phyloP scores from a whole-genome alignment of 2,113 vertebrate species.

The Prietella phreatophila region DNA sequence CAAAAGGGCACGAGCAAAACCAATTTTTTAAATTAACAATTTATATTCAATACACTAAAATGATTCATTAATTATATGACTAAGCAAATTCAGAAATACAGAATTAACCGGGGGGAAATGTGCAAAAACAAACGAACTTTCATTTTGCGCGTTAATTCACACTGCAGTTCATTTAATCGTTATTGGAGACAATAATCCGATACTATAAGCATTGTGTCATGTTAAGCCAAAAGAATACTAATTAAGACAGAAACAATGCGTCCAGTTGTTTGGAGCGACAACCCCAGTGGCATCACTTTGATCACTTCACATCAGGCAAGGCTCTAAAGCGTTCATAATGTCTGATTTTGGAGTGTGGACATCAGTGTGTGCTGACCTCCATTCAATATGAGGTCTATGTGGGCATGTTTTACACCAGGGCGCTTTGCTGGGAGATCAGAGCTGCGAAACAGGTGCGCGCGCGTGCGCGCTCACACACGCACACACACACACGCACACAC shows the following conservation, averaged over 20 bases:
- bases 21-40: neutral
- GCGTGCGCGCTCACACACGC: neutral
- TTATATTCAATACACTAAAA: neutral
- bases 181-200: neutral
- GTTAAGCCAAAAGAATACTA: neutral
- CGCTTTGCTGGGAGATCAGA: slow-evolving; percentile 45
- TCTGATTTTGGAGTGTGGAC: slow-evolving; percentile 33
- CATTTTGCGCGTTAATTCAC: neutral
- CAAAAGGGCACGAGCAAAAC: neutral
- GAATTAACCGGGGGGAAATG: neutral
- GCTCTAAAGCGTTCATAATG: slow-evolving; percentile 37
- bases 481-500: neutral
- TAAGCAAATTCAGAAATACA: neutral
- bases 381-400: slow-evolving; percentile 44
- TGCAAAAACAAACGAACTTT: neutral
- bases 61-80: neutral
- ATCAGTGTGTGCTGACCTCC: slow-evolving; percentile 21
- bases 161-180: neutral
- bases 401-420: slow-evolving; percentile 48
- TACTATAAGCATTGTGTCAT: neutral
- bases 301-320: neutral
- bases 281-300: slow-evolving; percentile 3
- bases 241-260: neutral
- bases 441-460: slow-evolving; percentile 64
- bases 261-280: neutral